Evolutionary conservation across 2,888 invertebrate genomes (phyloP).

Genomic region (Eristalis tenax): DNA sequence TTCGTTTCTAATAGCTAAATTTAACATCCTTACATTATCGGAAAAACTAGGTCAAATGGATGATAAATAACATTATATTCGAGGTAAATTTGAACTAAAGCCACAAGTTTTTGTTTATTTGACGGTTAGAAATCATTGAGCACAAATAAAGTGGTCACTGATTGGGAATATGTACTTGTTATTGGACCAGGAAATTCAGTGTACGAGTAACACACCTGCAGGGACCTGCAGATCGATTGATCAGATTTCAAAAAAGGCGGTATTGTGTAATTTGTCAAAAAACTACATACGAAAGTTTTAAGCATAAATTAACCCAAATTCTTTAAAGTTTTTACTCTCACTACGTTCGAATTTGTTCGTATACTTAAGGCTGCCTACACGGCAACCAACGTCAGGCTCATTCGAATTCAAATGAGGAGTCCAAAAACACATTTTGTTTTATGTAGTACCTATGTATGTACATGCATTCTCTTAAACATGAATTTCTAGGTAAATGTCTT

Average conservation of each 20-base stretch:
- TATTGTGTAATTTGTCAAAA: background rate
- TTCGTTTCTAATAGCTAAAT: background rate
- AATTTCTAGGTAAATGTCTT: too few species aligned
- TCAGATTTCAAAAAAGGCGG: background rate
- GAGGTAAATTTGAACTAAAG: background rate
- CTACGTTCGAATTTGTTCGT: background rate
- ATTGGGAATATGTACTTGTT: too few species aligned
- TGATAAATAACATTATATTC: background rate
- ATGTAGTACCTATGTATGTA: too few species aligned
- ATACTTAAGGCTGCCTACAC: background rate
- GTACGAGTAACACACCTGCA: background rate
- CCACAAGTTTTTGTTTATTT: background rate
- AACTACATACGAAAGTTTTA: background rate
- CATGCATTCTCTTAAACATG: background rate
- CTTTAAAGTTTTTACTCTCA: background rate
- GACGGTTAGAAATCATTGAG: background rate
- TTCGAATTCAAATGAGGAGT: background rate
- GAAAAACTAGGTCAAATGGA: background rate
- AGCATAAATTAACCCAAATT: background rate
- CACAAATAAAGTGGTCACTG: background rate
- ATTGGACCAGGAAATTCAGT: background rate
- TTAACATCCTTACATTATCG: background rate
- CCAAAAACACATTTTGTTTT: background rate
- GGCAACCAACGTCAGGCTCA: background rate
- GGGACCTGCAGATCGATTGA: background rate